Evolutionary conservation across 2,113 vertebrate genomes (phyloP), one percentile per base, ranked within the genome.

Genomic region (Pelmatolapia mariae): DNA sequence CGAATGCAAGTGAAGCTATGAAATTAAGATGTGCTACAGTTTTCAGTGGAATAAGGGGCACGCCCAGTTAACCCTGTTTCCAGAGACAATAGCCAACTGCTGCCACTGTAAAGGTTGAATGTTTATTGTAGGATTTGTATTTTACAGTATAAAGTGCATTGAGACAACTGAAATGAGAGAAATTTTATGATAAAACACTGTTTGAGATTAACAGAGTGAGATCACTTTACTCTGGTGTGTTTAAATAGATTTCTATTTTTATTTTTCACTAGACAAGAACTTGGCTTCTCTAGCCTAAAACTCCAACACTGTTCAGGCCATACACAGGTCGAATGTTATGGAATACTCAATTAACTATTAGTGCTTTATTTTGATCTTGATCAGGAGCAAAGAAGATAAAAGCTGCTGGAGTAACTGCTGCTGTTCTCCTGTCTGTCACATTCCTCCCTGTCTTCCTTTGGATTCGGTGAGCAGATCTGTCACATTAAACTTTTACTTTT

Each of bases 151-250:
- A 45, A 45, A 15, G 13, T 45, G 6, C 43, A 15, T 7, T 45
- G 0, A 45, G 1, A 45, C 43, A 45, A 45, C 43, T 45, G 3
- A 43, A 0, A 16, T 16, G 1, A 50, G 8, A 19, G 4, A 50
- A 50, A 50, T 18, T 0, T 52, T 52, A 52, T 52, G 47, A 52
- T 19, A n/a, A 52, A 52, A 10, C 50, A 52, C 18, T 10, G 9
- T 53, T 53, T 53, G 8, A 53, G 50, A 53, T n/a, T 5, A 53
- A 10, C 9, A n/a, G 50, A 53, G 50, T 53, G 50, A 53, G 5
- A 0, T n/a, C 50, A 10, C 19, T 0, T 53, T n/a, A 53, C 9
- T n/a, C 19, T 10, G 50, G 0, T 53, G 50, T 53, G 19, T 10
- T 53, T 53, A 53, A n/a, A 10, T 1, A 53, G 50, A n/a, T 53